phyloP scores from a whole-genome alignment of 2,888 invertebrate genomes.

The Epinotia brunnichana region DNA sequence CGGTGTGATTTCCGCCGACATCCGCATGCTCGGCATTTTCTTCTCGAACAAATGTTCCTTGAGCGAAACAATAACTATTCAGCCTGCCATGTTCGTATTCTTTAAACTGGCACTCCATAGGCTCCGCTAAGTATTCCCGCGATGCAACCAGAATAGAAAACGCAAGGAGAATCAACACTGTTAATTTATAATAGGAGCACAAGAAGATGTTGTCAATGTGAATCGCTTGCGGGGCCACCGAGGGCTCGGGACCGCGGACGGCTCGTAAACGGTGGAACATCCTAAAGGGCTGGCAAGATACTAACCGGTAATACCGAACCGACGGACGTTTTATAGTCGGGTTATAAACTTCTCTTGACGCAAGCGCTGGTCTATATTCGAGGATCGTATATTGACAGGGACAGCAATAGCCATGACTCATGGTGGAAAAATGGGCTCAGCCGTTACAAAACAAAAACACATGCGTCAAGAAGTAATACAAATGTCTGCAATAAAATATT shows the following conservation, averaged over 20 bases:
- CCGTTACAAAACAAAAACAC: not conserved
- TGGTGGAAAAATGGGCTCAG: not conserved
- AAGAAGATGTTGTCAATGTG: conserved; percentile 3
- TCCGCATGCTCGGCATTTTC: no score
- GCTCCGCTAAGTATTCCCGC: not conserved
- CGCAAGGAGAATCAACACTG: conserved; percentile 15
- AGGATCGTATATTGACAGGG: not conserved
- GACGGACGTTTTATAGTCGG: not conserved
- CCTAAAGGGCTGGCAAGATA: not conserved
- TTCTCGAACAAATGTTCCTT: conserved; percentile 4
- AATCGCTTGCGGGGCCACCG: not conserved
- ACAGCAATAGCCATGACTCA: no score
- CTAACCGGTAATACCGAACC: not conserved
- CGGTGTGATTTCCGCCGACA: not conserved
- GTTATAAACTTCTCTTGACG: not conserved
- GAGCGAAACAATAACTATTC: conserved; percentile 10
- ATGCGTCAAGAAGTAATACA: no score
- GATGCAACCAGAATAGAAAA: conserved; percentile 7
- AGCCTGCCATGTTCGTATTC: conserved; percentile 2
- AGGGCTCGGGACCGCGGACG: not conserved
- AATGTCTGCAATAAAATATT: not conserved
- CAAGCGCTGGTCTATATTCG: conserved; percentile 3
- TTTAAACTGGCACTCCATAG: conserved; percentile 1
- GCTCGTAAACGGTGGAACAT: conserved; percentile 6
- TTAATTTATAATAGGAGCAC: conserved; percentile 11